Conservation (phyloP, 2,113 vertebrate genomes). For the Mesembrinibis cayennensis region DNA sequence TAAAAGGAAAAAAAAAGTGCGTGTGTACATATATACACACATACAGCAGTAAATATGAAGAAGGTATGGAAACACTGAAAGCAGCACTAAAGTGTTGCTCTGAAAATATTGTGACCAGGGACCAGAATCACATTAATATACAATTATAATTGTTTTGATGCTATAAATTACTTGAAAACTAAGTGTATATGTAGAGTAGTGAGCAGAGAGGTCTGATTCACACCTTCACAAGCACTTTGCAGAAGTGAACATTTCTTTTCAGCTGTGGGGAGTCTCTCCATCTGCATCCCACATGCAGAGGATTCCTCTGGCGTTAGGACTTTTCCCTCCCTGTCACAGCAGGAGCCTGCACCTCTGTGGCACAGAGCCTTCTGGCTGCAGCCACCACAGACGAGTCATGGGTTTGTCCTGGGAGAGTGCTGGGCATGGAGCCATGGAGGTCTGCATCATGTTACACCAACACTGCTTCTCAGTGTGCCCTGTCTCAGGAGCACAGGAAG, state of each 20-base stretch:
- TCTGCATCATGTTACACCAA: neutral
- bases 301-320: neutral
- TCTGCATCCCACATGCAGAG: neutral
- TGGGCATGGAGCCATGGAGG: neutral
- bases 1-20: neutral
- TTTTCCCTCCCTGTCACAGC: neutral
- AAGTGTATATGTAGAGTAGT: neutral
- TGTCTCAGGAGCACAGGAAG: neutral
- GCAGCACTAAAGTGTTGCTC: neutral
- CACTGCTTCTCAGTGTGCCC: neutral
- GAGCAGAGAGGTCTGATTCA: neutral
- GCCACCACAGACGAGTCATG: accelerated
- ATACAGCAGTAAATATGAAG: neutral
- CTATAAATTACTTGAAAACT: neutral
- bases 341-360: neutral
- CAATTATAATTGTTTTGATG: neutral
- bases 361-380: neutral
- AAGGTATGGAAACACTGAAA: neutral
- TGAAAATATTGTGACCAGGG: neutral
- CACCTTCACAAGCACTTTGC: neutral
- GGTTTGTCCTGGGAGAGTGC: neutral
- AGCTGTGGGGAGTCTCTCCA: neutral
- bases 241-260: neutral
- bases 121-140: neutral
- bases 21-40: neutral